Evolutionary conservation across 2,888 invertebrate species (phyloP), one percentile per base, ranked within the genome.

Genomic region (Dasypogon diadema): DNA sequence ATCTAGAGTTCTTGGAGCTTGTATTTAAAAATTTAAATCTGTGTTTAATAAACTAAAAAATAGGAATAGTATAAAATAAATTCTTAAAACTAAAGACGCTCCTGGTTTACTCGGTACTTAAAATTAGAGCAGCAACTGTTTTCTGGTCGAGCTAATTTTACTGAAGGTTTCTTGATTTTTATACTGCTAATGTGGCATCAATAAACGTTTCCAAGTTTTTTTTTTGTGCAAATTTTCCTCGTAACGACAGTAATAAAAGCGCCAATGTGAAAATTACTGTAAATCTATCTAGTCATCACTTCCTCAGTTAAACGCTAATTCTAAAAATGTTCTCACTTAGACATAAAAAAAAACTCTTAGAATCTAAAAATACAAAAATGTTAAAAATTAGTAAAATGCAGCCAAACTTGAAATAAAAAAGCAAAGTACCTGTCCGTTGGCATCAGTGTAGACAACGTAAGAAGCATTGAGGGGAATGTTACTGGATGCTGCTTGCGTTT

Each of bases 381-480:
- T 30, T 54, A 34, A n/a, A 60, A 73, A 56, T 30, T 55, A 26
- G 24, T 46, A 24, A 56, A 56, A 56, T 73, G 58, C 46, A 60
- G 58, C 48, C 58, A 74, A 3, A 63, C 46, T 48, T 63, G 63
- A 21, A 48, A 51, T 60, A 21, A 75, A 34, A 18, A 75, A 74
- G 22, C 73, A 79, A 78, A 78, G 79, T 94, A 96, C 96, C 96
- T 96, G 95, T 92, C 94, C 95, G 91, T 93, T 93, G 88, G 93
- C 93, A 91, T 96, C 96, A 90, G 95, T 95, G 92, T 96, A 96
- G 90, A 93, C 92, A 90, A 96, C 95, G 91, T 92, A 94, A 88
- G 93, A 93, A 90, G 94, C 95, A 90, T 96, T 96, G 89, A 91
- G 90, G 87, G 94, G 93, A 90, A 93, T 90, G 90, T 92, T 89